Evolutionary conservation across 2,113 vertebrate genomes (phyloP).

Genomic region (Neogale vison): DNA sequence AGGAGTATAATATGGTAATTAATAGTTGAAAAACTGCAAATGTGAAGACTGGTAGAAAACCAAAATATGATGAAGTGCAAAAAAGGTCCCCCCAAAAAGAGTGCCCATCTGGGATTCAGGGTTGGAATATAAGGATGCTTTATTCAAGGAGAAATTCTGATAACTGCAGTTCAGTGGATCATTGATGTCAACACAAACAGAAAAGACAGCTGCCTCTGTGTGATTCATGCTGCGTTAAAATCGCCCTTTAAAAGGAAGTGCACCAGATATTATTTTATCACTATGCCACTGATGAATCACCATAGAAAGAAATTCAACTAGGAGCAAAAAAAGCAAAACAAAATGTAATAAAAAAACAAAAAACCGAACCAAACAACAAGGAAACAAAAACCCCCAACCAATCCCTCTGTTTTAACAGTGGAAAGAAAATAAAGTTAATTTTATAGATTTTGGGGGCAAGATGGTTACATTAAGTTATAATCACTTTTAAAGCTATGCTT

Average conservation of each 20-base stretch:
- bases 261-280: constrained; percentile 16
- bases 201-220: neutral
- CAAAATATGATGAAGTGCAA: neutral
- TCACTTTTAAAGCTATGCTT: neutral
- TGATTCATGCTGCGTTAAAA: neutral
- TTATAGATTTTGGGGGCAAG: neutral
- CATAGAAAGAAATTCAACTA: constrained; percentile 26
- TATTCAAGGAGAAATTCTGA: neutral
- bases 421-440: constrained; percentile 4
- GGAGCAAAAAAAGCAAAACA: neutral
- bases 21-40: neutral
- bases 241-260: neutral
- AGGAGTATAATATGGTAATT: neutral
- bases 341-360: neutral
- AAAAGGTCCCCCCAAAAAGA: neutral
- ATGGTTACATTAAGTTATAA: neutral
- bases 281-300: constrained; percentile 14
- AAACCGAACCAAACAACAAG: neutral
- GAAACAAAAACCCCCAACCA: neutral
- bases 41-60: neutral
- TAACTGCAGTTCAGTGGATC: neutral
- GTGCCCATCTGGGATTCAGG: neutral
- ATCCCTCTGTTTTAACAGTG: neutral
- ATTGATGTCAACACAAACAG: neutral
- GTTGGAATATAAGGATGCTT: neutral